Conservation (phyloP, 1,140 invertebrate species). For the Paralvinella palmiformis region DNA sequence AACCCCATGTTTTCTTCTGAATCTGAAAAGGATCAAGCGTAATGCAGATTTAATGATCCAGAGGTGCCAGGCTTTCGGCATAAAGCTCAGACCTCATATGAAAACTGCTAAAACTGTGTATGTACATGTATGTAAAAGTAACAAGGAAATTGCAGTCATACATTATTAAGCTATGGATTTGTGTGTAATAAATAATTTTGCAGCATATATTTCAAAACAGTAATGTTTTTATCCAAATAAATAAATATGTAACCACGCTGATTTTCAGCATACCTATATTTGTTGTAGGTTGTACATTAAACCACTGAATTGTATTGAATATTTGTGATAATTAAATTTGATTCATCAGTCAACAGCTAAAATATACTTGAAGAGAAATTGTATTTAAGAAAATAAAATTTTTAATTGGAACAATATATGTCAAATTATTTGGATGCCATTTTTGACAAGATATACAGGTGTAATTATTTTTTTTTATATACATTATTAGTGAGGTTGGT, state of each 20-base stretch:
- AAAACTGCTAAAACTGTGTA: conserved; percentile 49
- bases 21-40: conserved; percentile 32
- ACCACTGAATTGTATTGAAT: too few relatives aligned
- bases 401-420: background rate
- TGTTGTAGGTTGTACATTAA: too few relatives aligned
- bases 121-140: too few relatives aligned
- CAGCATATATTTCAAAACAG: too few relatives aligned
- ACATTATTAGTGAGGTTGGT: conserved; percentile 39
- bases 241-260: too few relatives aligned
- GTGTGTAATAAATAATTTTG: too few relatives aligned
- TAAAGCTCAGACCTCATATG: conserved; percentile 42
- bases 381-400: background rate
- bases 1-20: conserved; percentile 36
- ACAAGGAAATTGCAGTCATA: too few relatives aligned
- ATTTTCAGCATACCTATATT: too few relatives aligned
- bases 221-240: too few relatives aligned
- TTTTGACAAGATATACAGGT: background rate
- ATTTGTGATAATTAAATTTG: background rate
- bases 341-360: background rate
- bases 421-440: background rate
- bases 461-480: conserved; percentile 7
- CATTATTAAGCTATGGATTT: too few relatives aligned
- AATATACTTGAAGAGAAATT: background rate
- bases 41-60: conserved; percentile 36
- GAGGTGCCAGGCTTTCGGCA: conserved; percentile 31